These are phyloP conservation scores for Epizoanthus scotinus DNA, from an alignment of 92 coral and sea anemone species.

Conservation along the genomic window DNA sequence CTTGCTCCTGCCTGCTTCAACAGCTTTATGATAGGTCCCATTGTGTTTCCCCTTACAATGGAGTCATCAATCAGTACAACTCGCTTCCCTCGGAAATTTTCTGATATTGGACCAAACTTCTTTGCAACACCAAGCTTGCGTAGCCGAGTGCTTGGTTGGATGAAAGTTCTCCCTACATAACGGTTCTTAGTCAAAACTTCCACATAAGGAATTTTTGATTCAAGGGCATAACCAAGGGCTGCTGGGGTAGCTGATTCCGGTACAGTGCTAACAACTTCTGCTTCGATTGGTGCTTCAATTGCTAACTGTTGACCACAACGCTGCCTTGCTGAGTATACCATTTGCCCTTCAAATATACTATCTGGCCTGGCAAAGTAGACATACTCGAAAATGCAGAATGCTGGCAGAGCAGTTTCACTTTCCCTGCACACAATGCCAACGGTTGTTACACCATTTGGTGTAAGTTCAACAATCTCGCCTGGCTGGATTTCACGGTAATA, in stretches of 20 bases:
- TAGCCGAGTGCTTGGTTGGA: constrained; percentile 87
- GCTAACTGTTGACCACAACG: constrained; percentile 91
- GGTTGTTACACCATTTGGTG: constrained; percentile 77
- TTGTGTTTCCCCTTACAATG: constrained; percentile 96
- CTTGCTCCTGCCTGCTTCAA: constrained; percentile 92
- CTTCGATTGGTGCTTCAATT: constrained; percentile 85
- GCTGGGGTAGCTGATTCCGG: constrained; percentile 99
- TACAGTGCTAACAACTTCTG: constrained; percentile 95
- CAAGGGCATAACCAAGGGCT: constrained; percentile 83
- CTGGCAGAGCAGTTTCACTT: constrained; percentile 60
- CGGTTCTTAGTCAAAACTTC: constrained; percentile 96
- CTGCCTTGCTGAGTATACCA: constrained; percentile 89
- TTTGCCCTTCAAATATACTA: constrained; percentile 95
- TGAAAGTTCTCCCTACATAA: constrained; percentile 96
- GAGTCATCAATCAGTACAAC: constrained; percentile 93
- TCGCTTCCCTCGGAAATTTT: constrained; percentile 86
- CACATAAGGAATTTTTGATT: constrained; percentile 84
- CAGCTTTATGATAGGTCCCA: constrained; percentile 87
- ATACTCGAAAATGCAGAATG: constrained; percentile 96
- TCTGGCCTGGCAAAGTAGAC: constrained; percentile 98
- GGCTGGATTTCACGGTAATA: constrained; percentile 81
- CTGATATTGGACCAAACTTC: constrained; percentile 96
- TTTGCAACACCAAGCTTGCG: constrained; percentile 93
- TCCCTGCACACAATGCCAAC: constrained; percentile 63
- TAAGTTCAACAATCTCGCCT: constrained; percentile 90